These are phyloP conservation scores for Drepana arcuata DNA, from an alignment of 1,140 invertebrate genomes.

Conservation along the genomic window DNA sequence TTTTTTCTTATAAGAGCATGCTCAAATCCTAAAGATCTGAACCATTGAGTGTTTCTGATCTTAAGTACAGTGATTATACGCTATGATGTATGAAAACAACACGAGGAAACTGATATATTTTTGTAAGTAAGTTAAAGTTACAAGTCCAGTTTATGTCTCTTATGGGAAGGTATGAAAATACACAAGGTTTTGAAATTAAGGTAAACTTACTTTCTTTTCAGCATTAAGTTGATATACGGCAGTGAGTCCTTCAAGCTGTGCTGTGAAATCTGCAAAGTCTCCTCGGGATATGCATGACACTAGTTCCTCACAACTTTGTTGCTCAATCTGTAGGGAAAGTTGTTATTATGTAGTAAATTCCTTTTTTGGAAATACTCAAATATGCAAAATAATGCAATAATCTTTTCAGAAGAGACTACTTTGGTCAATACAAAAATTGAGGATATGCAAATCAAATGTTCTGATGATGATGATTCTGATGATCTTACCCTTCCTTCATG, in stretches of 20 bases:
- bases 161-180: too few species aligned
- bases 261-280: conserved; percentile 94
- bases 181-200: too few species aligned
- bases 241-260: conserved; percentile 91
- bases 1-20: too few species aligned
- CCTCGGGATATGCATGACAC: conserved; percentile 75
- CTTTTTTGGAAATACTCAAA: not conserved
- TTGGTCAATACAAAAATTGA: not conserved
- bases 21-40: too few species aligned
- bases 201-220: conserved; percentile 87
- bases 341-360: not conserved
- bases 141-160: too few species aligned
- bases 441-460: too few species aligned
- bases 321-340: conserved; percentile 21
- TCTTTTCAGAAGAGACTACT: not conserved
- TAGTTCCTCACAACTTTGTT: conserved; percentile 90
- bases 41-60: too few species aligned
- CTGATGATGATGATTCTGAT: too few species aligned
- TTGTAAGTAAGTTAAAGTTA: too few species aligned
- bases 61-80: too few species aligned
- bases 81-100: too few species aligned
- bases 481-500: conserved; percentile 87
- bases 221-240: conserved; percentile 95
- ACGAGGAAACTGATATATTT: too few species aligned
- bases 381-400: not conserved